These are phyloP conservation scores for Apis dorsata DNA, from an alignment of 1,140 invertebrate genomes.

Conservation along the genomic window DNA sequence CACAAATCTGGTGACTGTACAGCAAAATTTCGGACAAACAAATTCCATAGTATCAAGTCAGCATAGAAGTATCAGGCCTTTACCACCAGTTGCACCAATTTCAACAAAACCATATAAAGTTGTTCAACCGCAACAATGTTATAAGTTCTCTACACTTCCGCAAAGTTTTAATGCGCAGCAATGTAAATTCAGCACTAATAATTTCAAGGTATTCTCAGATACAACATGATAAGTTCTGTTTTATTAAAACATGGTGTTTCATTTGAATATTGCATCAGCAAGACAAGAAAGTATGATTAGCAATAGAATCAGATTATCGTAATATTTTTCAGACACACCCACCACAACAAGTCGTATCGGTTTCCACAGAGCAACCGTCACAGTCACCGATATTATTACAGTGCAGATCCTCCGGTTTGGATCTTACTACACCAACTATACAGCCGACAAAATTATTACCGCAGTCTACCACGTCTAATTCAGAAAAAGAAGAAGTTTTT, in stretches of 20 bases:
- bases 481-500: slow-evolving; percentile 79
- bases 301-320: slow-evolving; percentile 4
- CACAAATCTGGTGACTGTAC: slow-evolving; percentile 62
- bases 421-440: slow-evolving; percentile 72
- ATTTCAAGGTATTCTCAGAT: slow-evolving; percentile 68
- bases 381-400: slow-evolving; percentile 72
- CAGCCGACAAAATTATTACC: slow-evolving; percentile 76
- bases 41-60: slow-evolving; percentile 58
- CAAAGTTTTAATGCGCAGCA: slow-evolving; percentile 76
- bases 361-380: slow-evolving; percentile 66
- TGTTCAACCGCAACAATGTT: slow-evolving; percentile 71
- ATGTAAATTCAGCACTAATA: slow-evolving; percentile 72
- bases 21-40: slow-evolving; percentile 63
- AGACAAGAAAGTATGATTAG: background rate
- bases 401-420: slow-evolving; percentile 71
- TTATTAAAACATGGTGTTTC: background rate
- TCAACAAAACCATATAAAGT: slow-evolving; percentile 73
- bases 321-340: slow-evolving; percentile 61
- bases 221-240: background rate
- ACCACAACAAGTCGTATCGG: slow-evolving; percentile 67
- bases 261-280: slow-evolving; percentile 27
- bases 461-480: slow-evolving; percentile 58
- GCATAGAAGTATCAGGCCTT: slow-evolving; percentile 65
- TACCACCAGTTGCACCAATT: slow-evolving; percentile 59
- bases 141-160: slow-evolving; percentile 77